Conservation (phyloP, 2,113 vertebrate genomes). For the Clarias magur region DNA sequence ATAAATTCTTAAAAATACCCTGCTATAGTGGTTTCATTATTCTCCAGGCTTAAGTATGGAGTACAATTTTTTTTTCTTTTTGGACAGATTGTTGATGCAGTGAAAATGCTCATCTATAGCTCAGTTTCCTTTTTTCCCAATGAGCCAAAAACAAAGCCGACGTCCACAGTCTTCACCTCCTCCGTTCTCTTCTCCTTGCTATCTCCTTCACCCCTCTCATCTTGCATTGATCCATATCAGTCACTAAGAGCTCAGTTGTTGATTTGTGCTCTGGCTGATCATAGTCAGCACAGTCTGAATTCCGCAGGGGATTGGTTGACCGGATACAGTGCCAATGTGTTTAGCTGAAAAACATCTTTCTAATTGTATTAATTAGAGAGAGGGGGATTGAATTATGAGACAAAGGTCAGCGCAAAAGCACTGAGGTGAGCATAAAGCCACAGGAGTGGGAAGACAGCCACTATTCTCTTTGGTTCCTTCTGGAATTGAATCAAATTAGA, state of each 20-base stretch:
- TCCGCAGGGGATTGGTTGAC: constrained; percentile 41
- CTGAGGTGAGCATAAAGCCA: constrained; percentile 18
- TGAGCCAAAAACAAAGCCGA: background rate
- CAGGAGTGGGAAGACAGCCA: background rate
- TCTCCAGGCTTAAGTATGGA: background rate
- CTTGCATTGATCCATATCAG: constrained; percentile 37
- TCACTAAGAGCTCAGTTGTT: constrained; percentile 56
- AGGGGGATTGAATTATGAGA: constrained; percentile 58
- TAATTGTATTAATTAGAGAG: constrained; percentile 62
- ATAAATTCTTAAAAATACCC: constrained; percentile 35
- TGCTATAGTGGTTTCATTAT: background rate
- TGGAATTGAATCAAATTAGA: constrained; percentile 49
- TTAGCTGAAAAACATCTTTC: constrained; percentile 49
- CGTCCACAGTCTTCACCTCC: background rate
- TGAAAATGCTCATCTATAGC: background rate
- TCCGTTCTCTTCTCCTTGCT: background rate
- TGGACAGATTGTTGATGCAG: background rate
- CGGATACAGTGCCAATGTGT: constrained; percentile 36
- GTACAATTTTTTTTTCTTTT: background rate
- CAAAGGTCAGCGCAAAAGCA: constrained; percentile 18
- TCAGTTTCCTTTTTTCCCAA: background rate
- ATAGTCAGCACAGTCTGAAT: constrained; percentile 40
- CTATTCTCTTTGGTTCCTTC: constrained; percentile 41
- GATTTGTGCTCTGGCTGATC: constrained; percentile 37
- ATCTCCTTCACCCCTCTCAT: constrained; percentile 9